These are phyloP conservation scores for Enteromius thamalakanensis DNA, from an alignment of 2,797 vertebrate genomes.

Conservation along the genomic window DNA sequence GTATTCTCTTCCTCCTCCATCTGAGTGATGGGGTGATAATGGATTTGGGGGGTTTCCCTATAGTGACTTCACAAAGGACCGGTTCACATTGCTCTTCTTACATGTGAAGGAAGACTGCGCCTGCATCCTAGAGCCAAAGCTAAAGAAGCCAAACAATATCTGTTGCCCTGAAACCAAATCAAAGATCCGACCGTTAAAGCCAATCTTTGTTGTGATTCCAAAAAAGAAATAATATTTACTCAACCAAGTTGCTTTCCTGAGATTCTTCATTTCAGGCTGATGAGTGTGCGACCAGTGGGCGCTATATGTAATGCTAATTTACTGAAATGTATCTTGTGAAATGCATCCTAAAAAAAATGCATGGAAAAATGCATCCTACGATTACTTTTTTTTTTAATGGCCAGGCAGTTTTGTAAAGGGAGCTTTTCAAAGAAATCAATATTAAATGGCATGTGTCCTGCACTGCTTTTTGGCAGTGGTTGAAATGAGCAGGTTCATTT, in stretches of 20 bases:
- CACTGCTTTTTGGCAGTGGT: not conserved
- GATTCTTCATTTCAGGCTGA: conserved; percentile 28
- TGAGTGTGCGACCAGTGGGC: not conserved
- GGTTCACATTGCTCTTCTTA: conserved; percentile 27
- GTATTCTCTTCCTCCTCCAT: conserved; percentile 58
- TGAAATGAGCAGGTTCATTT: not conserved
- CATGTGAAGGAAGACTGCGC: conserved; percentile 35
- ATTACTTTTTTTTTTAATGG: not conserved
- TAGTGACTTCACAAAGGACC: conserved; percentile 54
- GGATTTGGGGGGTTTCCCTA: conserved; percentile 50
- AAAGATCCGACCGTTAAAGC: conserved; percentile 43
- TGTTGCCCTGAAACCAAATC: conserved; percentile 60
- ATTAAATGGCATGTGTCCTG: conserved; percentile 10
- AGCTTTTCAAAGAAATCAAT: not conserved
- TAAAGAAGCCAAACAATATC: conserved; percentile 48
- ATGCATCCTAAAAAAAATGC: not conserved
- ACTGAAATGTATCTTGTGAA: not conserved
- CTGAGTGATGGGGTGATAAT: conserved; percentile 65
- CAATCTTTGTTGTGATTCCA: conserved; percentile 40
- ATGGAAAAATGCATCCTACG: not conserved
- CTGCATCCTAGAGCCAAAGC: conserved; percentile 16
- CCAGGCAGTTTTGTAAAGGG: not conserved
- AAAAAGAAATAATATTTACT: conserved; percentile 34
- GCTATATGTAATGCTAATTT: conserved; percentile 1
- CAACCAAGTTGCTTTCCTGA: conserved; percentile 21